Base-by-base conservation (phyloP, 1,140 invertebrate genomes). In the Samia ricini region DNA sequence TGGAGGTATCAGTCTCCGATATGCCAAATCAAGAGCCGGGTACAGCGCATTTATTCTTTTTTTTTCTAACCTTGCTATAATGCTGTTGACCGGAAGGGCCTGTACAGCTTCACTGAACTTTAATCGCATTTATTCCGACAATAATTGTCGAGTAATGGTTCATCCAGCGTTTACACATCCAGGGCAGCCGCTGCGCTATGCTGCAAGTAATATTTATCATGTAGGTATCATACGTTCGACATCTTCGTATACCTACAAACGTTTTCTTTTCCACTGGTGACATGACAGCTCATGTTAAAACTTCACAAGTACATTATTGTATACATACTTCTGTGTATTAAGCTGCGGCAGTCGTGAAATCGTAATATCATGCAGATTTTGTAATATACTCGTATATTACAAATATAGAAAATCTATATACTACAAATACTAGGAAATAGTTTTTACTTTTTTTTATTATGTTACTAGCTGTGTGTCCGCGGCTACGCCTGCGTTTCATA, bases 151-250 rank as follows among this genome's bases (percentile, higher is more conserved):
- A 56, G 4, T 18, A 24, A 33, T 18, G 56, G 18, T 33, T 20
- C 15, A 57, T 57, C 56, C 33, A 57, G 56, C 26, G 12, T 42
- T 36, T 18, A 8, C 8, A 12, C 22, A 20, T 57, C 56, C 24
- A 36, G n/a, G 56, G 15, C n/a, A 4, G 8, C 18, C 56, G 8
- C 26, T 26, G 56, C 18, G 26, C n/a, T 57, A 57, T 20, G 56
- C 33, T 24, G 48, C 57, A 59, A 59, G 57, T 50, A 59, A 59
- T 42, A 59, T 58, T 58, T 42, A 58, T 50, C 57, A 59, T 59
- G 49, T n/a, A n/a, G n/a, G n/a, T 49, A 59, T 59, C 42, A 49
- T 7, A 42, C 57, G 36, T 59, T 49, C 57, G 57, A 59, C 57
- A 29, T 59, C 6, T 59, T 4, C 26, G 18, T 33, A n/a, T n/a